Base-by-base conservation (phyloP, 2,797 vertebrate genomes). In the Spheniscus humboldti region DNA sequence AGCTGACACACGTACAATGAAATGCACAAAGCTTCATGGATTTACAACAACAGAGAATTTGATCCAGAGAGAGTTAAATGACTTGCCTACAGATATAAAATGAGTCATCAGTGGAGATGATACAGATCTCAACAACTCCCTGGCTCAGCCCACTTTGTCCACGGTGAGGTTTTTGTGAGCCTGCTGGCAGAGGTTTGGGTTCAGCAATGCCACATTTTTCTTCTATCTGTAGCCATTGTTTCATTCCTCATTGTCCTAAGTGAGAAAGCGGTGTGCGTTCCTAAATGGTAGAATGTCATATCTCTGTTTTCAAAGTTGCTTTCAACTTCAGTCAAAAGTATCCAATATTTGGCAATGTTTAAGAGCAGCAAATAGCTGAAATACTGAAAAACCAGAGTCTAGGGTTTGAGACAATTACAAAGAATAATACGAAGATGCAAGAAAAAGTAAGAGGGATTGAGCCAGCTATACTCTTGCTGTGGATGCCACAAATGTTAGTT, bases 1-100 rank as follows among this genome's bases (percentile, higher is more conserved):
- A 73, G 47, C 41, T 76, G 63, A 66, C 30, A 68, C 28, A 37
- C 0, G 0, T 27, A 33, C 41, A 85, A 9, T 39, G 43, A 60
- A 91, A 57, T 0, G 1, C n/a, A 66, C 0, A 1, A 79, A 50
- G 41, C 41, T 53, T 45, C 20, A 16, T 17, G 33, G 39, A 74
- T 68, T 86, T 92, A 37, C 39, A 73, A 7, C 22, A 66, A 57
- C 64, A 50, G 37, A 82, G 19, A 64, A 55, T 66, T 77, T 66
- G 30, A 88, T 59, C 20, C 18, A 50, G 37, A 81, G 28, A 39
- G 39, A 72, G 18, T 23, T 52, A 71, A 1, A 6, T 33, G 9
- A 74, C 37, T n/a, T 84, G 48, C 19, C 19, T 75, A 57, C 15
- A 67, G 30, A 68, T 47, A 20, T 2, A 48, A 76, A 62, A 55